These are phyloP conservation scores for Conistra vaccinii DNA, from an alignment of 2,888 invertebrate species.

Conservation along the genomic window DNA sequence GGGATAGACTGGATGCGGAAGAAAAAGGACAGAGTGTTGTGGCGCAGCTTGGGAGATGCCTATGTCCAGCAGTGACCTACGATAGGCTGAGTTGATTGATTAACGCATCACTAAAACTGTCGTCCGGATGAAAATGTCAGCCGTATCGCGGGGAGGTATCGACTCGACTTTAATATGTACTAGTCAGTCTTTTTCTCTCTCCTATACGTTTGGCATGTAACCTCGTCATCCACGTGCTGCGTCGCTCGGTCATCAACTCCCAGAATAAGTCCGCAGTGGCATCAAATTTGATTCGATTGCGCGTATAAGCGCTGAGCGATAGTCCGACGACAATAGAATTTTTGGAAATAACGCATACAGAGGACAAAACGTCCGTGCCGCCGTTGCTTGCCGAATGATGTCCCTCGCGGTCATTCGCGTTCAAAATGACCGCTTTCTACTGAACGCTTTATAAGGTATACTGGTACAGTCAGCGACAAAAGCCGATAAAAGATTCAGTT, in stretches of 20 bases:
- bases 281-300: constrained; percentile 80
- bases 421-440: no score
- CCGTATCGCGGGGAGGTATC: constrained; percentile 92
- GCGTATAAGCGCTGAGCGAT: constrained; percentile 44
- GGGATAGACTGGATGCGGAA: neutral
- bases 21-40: neutral
- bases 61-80: no score
- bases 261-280: no score
- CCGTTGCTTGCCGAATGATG: no score
- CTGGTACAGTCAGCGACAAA: no score
- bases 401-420: no score
- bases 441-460: no score
- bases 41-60: neutral
- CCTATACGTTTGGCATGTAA: constrained; percentile 92
- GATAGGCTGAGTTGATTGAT: neutral
- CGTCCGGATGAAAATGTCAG: constrained; percentile 72
- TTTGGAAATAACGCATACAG: no score
- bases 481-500: no score
- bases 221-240: constrained; percentile 68
- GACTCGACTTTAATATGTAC: constrained; percentile 90
- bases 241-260: constrained; percentile 22
- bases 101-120: neutral
- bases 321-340: no score
- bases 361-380: no score
- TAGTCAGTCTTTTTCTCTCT: constrained; percentile 96